Evolutionary conservation across 1,140 invertebrate species (phyloP), one percentile per base, ranked within the genome.

Genomic region (Lordiphosa collinella): DNA sequence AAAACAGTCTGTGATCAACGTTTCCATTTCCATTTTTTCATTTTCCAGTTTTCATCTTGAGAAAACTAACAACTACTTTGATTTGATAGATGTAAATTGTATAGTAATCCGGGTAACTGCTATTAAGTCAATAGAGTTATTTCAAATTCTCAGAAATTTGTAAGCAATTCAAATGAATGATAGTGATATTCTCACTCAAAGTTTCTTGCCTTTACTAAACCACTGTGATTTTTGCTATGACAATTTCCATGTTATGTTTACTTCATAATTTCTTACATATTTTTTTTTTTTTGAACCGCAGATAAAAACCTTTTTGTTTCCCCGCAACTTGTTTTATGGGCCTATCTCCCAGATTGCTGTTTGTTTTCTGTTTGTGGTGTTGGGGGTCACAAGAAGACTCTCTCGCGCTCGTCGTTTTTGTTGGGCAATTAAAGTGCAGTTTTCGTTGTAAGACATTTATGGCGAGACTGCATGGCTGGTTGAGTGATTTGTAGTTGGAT

Each of bases 361-460:
- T 41, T 49, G 54, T 44, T 43, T 56, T 22, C 36, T 44, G 14
- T 38, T 40, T 14, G 34, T 16, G 9, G 38, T 41, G 38, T 18
- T 47, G 41, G 56, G 53, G 63, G 61, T 58, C 62, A 67, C 64
- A 67, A 51, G 11, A 29, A 18, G 13, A 34, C 32, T n/a, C 16
- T 5, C 16, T 12, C 12, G 43, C 49, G 12, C 29, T 52, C 40
- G 34, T 11, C 29, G 31, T 54, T 69, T 49, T 29, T 51, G 74
- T 59, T 66, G 71, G 78, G 78, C 67, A 82, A 80, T 80, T 80
- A 80, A 80, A 80, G 34, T 76, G 76, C 76, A 80, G 78, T 71
- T 80, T 68, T 75, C 46, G 59, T 65, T 75, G 71, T 55, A 52
- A 82, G 80, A 82, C 71, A 76, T 80, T 80, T 80, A 82, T 82